phyloP scores from a whole-genome alignment of 2,113 vertebrate species.

The Prionailurus bengalensis region DNA sequence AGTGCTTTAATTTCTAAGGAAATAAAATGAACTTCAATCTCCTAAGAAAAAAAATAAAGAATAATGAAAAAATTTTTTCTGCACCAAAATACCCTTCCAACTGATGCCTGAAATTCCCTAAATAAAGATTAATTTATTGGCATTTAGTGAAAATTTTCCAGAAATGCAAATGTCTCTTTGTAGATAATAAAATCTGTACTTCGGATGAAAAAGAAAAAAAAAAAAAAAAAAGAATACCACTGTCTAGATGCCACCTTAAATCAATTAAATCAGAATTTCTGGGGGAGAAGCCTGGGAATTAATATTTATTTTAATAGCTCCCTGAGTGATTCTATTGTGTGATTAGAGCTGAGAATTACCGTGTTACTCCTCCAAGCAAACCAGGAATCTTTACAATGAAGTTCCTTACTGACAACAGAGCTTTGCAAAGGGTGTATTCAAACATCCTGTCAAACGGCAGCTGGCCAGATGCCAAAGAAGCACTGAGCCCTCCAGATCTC shows the following conservation, averaged over 20 bases:
- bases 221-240: background rate
- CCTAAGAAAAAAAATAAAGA: background rate
- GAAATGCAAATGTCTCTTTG: background rate
- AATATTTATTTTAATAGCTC: constrained; percentile 23
- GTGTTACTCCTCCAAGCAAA: background rate
- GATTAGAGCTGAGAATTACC: constrained; percentile 14
- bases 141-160: background rate
- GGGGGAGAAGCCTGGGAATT: background rate
- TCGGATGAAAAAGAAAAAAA: rapidly evolving
- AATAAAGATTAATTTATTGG: constrained; percentile 25
- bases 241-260: constrained; percentile 45
- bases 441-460: background rate
- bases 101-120: background rate
- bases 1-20: constrained; percentile 21
- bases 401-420: constrained; percentile 14
- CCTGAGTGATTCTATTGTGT: background rate
- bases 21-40: background rate
- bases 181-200: background rate
- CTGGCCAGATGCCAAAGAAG: background rate
- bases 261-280: constrained; percentile 55
- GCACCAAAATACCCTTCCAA: background rate
- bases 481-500: background rate
- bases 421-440: constrained; percentile 27
- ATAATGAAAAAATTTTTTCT: background rate
- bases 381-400: constrained; percentile 15